Percentiles rank a stretch among this genome's conserved stretches.
Evolutionary conservation across 2,113 vertebrate species (phyloP).

Genomic region (Nesoenas mayeri): DNA sequence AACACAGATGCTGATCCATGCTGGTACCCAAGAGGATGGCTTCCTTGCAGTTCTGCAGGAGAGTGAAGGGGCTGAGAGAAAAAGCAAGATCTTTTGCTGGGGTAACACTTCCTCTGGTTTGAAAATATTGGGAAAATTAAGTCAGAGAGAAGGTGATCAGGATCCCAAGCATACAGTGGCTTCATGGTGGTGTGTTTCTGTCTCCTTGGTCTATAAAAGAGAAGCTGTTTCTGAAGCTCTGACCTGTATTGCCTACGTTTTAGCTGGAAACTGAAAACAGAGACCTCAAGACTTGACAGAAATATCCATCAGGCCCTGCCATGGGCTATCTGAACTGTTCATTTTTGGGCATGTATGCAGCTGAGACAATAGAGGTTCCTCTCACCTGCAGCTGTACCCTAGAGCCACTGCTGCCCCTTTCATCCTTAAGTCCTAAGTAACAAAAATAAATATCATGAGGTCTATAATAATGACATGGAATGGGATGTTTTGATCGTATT

Average conservation of each 20-base stretch:
- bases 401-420: background rate
- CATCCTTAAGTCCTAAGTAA: background rate
- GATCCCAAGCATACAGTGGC: background rate
- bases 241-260: background rate
- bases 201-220: background rate
- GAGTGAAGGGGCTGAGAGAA: background rate
- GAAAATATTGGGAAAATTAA: background rate
- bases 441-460: background rate
- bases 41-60: background rate
- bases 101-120: background rate
- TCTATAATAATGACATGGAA: background rate
- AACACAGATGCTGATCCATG: background rate
- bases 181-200: background rate
- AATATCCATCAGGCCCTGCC: background rate
- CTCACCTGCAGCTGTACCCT: background rate
- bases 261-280: background rate
- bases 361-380: background rate
- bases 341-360: background rate
- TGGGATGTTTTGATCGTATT: conserved; percentile 26
- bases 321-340: background rate
- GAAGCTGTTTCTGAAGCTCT: background rate
- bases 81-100: background rate
- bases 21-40: background rate
- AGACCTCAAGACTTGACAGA: background rate
- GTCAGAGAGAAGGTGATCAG: background rate